Evolutionary conservation across 2,113 vertebrate species (phyloP).

Genomic region (Amblyopsis rosae): DNA sequence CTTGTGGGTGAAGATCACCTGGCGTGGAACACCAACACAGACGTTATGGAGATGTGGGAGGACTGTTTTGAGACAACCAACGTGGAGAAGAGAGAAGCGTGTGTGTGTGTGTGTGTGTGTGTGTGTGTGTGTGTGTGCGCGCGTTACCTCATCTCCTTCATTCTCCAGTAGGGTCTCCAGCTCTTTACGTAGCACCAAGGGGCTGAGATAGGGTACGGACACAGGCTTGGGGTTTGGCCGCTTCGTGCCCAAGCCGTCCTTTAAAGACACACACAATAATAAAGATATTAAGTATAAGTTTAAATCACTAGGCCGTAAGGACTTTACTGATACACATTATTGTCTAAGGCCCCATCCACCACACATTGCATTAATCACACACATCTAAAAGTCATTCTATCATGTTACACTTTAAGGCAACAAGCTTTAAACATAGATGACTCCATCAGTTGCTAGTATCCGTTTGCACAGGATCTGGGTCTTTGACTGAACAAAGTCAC

Average conservation of each 20-base stretch:
- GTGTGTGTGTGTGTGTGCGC: conserved; percentile 55
- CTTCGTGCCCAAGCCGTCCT: conserved; percentile 84
- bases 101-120: rapidly evolving
- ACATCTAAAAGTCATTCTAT: too few relatives aligned
- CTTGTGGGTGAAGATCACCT: conserved; percentile 93
- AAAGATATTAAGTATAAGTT: background rate
- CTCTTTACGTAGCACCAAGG: conserved; percentile 94
- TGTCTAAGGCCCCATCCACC: background rate
- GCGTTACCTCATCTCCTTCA: conserved; percentile 93
- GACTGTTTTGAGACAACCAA: background rate
- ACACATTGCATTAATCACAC: too few relatives aligned
- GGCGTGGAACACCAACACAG: background rate
- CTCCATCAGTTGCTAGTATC: too few relatives aligned
- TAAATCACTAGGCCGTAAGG: background rate
- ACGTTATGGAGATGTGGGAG: background rate
- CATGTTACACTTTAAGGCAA: too few relatives aligned
- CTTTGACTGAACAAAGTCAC: too few relatives aligned
- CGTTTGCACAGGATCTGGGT: too few relatives aligned
- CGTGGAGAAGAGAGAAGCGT: background rate
- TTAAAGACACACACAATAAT: conserved; percentile 21
- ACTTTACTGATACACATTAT: background rate
- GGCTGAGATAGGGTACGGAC: conserved; percentile 95
- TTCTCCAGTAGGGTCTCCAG: conserved; percentile 96
- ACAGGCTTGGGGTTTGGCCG: conserved; percentile 88
- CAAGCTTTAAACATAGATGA: too few relatives aligned